These are phyloP conservation scores for Heteromurus nitidus DNA, from an alignment of 2,888 invertebrate genomes.

Conservation along the genomic window DNA sequence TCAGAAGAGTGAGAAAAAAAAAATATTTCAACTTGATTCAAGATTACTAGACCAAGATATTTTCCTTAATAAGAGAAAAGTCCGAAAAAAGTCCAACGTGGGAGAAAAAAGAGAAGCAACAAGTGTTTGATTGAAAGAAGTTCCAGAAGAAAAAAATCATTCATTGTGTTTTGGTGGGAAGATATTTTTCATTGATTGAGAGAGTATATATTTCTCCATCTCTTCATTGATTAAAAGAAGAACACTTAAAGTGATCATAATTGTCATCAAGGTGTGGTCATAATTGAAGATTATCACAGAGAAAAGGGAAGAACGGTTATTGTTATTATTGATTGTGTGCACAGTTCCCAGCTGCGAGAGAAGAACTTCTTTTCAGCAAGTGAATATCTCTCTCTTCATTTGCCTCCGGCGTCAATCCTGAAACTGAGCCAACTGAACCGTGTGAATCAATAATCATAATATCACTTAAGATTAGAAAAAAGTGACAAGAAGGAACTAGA, in stretches of 20 bases:
- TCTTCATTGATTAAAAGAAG: conserved; percentile 37
- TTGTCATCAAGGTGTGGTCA: conserved; percentile 61
- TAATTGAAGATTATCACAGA: conserved; percentile 54
- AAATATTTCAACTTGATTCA: background rate
- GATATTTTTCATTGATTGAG: conserved; percentile 17
- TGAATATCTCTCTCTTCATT: background rate
- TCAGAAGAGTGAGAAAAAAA: conserved; percentile 2
- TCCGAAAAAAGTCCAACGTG: too few species aligned
- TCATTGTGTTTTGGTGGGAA: conserved; percentile 11
- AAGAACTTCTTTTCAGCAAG: background rate
- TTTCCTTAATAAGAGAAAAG: conserved; percentile 11
- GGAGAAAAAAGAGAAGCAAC: background rate
- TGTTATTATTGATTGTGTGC: conserved; percentile 27
- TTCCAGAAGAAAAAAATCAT: too few species aligned
- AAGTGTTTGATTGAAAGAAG: background rate
- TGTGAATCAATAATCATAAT: conserved; percentile 63
- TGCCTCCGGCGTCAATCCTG: conserved; percentile 51
- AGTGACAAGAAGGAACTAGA: conserved; percentile 32
- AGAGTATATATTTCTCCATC: conserved; percentile 9
- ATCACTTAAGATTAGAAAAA: conserved; percentile 50
- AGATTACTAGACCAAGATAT: too few species aligned
- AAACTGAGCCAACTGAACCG: conserved; percentile 58
- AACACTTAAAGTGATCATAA: conserved; percentile 50
- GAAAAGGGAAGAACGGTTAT: conserved; percentile 40
- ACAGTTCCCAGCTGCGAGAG: background rate